These are phyloP conservation scores for Sciurus vulgaris DNA, from an alignment of 2,797 vertebrate genomes.

Conservation along the genomic window DNA sequence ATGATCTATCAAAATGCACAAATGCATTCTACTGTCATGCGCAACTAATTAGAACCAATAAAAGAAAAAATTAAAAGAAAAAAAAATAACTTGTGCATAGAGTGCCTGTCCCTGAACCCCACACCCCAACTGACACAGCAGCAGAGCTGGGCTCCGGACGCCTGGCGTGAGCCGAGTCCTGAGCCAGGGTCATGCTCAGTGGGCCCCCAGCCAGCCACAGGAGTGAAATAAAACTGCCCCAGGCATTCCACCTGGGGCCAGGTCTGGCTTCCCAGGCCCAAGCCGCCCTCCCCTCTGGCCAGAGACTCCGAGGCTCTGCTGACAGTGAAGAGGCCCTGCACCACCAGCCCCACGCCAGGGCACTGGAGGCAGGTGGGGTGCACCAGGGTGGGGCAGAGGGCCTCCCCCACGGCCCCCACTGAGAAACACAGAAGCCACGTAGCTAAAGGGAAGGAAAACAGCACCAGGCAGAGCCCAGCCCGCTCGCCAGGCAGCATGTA, in stretches of 20 bases:
- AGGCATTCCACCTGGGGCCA: no score
- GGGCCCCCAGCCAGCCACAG: rapidly evolving
- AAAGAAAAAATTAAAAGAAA: no score
- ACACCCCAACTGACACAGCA: rapidly evolving
- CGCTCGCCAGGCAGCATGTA: no score
- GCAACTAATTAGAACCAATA: no score
- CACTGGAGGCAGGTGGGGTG: neutral
- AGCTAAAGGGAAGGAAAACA: neutral
- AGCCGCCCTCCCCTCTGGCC: neutral
- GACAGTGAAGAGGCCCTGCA: neutral
- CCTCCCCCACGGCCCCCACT: neutral
- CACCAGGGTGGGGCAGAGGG: neutral
- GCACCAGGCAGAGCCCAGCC: neutral
- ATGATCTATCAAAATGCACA: no score
- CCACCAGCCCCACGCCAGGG: neutral
- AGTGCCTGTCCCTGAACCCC: rapidly evolving
- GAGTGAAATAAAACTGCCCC: neutral
- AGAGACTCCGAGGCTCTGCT: no score
- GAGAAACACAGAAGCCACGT: neutral
- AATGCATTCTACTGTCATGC: no score
- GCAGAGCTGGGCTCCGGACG: rapidly evolving
- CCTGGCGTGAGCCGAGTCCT: no score
- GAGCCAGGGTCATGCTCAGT: rapidly evolving
- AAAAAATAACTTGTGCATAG: neutral
- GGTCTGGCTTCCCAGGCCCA: rapidly evolving